phyloP scores from a whole-genome alignment of 2,797 vertebrate species.

The Margarornis squamiger region DNA sequence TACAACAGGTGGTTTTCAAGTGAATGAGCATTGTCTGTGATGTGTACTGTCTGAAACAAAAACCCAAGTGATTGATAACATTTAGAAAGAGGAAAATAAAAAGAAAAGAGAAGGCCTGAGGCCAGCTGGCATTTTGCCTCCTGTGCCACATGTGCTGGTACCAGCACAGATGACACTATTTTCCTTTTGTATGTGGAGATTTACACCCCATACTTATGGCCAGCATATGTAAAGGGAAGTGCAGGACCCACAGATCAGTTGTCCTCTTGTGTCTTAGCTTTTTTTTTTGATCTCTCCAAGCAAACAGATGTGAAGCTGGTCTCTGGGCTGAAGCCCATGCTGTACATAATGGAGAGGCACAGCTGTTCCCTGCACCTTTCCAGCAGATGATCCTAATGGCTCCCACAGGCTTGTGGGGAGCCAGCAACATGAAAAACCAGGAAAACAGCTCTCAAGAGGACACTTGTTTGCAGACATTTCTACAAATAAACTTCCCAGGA shows the following conservation, averaged over 20 bases:
- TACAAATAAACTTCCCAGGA: conserved; percentile 25
- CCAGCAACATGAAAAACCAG: conserved; percentile 27
- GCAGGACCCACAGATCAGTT: background rate
- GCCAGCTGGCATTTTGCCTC: conserved; percentile 28
- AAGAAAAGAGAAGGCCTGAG: background rate
- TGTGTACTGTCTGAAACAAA: background rate
- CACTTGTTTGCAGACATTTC: conserved; percentile 30
- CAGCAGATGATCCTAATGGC: conserved; percentile 1
- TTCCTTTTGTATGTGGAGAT: background rate
- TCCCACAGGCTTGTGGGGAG: conserved; percentile 26
- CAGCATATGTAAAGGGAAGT: conserved; percentile 21
- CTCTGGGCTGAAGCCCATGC: background rate
- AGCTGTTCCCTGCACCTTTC: conserved; percentile 35
- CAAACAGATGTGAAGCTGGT: conserved; percentile 7
- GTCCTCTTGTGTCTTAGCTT: background rate
- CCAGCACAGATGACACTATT: background rate
- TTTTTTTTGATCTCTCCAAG: conserved; percentile 8
- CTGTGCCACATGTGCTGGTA: background rate
- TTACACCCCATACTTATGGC: background rate
- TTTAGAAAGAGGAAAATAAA: conserved; percentile 4
- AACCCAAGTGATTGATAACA: background rate
- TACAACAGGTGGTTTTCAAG: background rate
- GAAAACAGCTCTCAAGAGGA: background rate
- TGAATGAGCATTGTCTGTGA: background rate
- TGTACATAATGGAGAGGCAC: background rate